Evolutionary conservation across 2,888 invertebrate genomes (phyloP).

Genomic region (Pyrrhia umbra): DNA sequence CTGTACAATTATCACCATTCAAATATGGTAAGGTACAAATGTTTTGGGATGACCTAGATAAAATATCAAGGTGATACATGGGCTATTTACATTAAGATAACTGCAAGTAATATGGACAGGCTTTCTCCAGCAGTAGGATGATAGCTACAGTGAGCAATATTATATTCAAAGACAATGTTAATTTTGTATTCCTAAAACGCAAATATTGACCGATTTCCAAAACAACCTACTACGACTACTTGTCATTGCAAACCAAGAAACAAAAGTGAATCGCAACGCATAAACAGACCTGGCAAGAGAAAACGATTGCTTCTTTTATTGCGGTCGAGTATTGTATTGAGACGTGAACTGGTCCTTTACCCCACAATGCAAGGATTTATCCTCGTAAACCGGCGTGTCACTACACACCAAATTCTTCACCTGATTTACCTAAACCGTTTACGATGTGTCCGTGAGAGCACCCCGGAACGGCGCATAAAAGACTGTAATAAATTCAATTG

Average conservation of each 20-base stretch:
- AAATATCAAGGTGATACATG: too few relatives aligned
- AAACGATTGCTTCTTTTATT: slow-evolving; percentile 41
- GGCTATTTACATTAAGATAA: too few relatives aligned
- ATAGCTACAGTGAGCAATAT: neutral
- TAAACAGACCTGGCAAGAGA: slow-evolving; percentile 10
- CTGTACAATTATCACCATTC: too few relatives aligned
- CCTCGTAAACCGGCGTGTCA: slow-evolving; percentile 37
- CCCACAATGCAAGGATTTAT: slow-evolving; percentile 33
- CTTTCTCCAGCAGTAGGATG: neutral
- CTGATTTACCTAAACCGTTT: slow-evolving; percentile 66
- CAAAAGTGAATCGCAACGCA: slow-evolving; percentile 16
- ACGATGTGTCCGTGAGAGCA: slow-evolving; percentile 59
- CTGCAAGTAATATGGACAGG: neutral
- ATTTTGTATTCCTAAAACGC: neutral
- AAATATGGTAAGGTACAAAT: too few relatives aligned
- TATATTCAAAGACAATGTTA: neutral
- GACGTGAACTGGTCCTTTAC: slow-evolving; percentile 23
- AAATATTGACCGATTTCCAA: neutral
- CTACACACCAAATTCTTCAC: slow-evolving; percentile 43
- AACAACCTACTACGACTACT: neutral
- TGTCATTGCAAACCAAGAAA: neutral
- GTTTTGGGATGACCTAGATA: too few relatives aligned
- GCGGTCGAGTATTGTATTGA: slow-evolving; percentile 25
- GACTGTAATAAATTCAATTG: slow-evolving; percentile 83
- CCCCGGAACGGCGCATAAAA: slow-evolving; percentile 68